These are phyloP conservation scores for Drosophila kohkoa DNA, from an alignment of 1,140 invertebrate species.

Conservation along the genomic window DNA sequence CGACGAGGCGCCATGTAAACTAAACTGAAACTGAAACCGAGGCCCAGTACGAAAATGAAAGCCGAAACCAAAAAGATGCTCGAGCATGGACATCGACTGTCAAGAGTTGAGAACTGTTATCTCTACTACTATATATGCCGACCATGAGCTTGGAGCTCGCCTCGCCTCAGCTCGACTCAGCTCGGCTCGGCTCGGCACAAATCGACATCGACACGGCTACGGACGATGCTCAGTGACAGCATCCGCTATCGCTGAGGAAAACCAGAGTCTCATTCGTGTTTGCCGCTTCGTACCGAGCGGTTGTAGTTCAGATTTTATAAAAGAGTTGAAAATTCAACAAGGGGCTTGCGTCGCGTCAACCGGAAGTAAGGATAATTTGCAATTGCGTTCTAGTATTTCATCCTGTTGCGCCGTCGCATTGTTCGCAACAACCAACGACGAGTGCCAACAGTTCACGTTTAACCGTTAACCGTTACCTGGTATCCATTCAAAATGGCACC, in stretches of 20 bases:
- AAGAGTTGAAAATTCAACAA: constrained; percentile 32
- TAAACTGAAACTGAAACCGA: constrained; percentile 17
- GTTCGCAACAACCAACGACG: constrained; percentile 2
- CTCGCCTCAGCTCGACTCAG: constrained; percentile 18
- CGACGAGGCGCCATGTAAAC: constrained; percentile 10
- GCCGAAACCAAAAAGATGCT: constrained; percentile 30
- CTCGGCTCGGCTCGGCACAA: constrained; percentile 34
- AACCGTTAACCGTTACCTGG: constrained; percentile 2
- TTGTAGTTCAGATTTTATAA: constrained; percentile 50
- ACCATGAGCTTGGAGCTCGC: background rate
- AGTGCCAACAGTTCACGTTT: constrained; percentile 3
- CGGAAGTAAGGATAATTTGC: constrained; percentile 75
- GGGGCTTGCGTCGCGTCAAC: constrained; percentile 48
- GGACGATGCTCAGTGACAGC: constrained; percentile 33
- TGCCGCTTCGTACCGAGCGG: constrained; percentile 70
- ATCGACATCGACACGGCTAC: constrained; percentile 17
- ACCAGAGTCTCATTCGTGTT: constrained; percentile 68
- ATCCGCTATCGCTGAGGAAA: constrained; percentile 22
- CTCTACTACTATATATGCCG: background rate
- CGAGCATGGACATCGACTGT: constrained; percentile 20
- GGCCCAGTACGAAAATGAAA: constrained; percentile 4
- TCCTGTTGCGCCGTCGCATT: constrained; percentile 79
- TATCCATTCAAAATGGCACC: constrained; percentile 28
- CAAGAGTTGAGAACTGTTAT: constrained; percentile 11
- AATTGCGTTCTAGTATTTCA: constrained; percentile 38